Base-by-base conservation (phyloP, 1,140 invertebrate species). In the Cheumatopsyche charites region DNA sequence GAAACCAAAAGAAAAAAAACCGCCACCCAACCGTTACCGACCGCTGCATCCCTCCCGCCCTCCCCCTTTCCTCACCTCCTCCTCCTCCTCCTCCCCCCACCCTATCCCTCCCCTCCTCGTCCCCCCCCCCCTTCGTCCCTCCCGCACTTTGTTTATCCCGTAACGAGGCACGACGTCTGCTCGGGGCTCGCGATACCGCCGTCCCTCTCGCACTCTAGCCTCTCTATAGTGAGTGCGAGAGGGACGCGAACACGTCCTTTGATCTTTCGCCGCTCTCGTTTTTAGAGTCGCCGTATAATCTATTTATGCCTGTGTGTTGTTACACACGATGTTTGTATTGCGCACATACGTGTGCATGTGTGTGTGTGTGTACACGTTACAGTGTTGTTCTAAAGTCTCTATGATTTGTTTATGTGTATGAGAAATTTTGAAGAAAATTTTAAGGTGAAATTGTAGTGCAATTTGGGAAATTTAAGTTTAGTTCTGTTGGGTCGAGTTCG, bases 261-360 rank as follows among this genome's bases (percentile, higher is more conserved):
- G 74, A 75, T 75, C 67, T 72, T 49, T 36, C 49, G 71, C 74
- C 71, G 74, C 67, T 66, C 63, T 68, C 71, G 74, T 72, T 75
- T 72, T 72, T 43, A 67, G 66, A 68, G 66, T 68, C 71, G 65
- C 74, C 71, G 72, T 73, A 62, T 75, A 75, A 75, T 75, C 74
- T 75, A 75, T 75, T 75, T 75, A 75, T 68, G 74, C 68, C 71
- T 72, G 69, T 72, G 69, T 72, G 70, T 71, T 70, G 73, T 68
- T 68, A 68, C 49, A 49, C 49, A 49, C 66, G 21, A 6, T 68
- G 66, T 68, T 68, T 68, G 66, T 68, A 68, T 68, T 68, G 49
- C 66, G 26, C 66, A 42, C 49, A 55, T 29, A 55, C 63, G 41
- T 23, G 6, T 43, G 55, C 55, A 55, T 43, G 41, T 23, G 6